Conservation (phyloP, 2,113 vertebrate species). For the Salminus brasiliensis region DNA sequence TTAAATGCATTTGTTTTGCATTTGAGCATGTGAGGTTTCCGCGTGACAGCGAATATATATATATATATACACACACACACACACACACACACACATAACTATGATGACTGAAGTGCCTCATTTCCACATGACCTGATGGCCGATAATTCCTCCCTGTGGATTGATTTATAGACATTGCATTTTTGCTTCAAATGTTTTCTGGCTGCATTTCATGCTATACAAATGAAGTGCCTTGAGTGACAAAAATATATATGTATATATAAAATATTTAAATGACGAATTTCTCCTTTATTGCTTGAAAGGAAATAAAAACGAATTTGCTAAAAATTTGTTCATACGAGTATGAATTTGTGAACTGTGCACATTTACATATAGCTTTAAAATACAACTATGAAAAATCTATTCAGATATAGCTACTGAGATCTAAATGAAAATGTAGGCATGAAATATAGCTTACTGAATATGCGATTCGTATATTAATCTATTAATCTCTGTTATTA, state of each 20-base stretch:
- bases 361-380: too few relatives aligned
- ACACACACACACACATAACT: too few relatives aligned
- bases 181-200: constrained; percentile 23
- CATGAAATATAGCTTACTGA: too few relatives aligned
- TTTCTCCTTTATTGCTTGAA: constrained; percentile 65
- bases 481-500: not conserved
- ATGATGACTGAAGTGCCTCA: not conserved
- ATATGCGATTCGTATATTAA: not conserved
- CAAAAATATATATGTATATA: not conserved
- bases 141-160: not conserved
- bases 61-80: too few relatives aligned
- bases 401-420: too few relatives aligned
- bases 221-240: constrained; percentile 30
- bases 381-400: too few relatives aligned
- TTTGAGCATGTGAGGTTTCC: too few relatives aligned
- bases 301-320: constrained; percentile 72
- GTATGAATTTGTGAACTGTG: not conserved
- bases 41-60: too few relatives aligned
- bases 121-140: not conserved
- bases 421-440: too few relatives aligned
- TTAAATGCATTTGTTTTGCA: too few relatives aligned
- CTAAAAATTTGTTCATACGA: constrained; percentile 54
- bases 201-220: constrained; percentile 34
- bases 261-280: constrained; percentile 73
- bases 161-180: not conserved